Conservation (phyloP, 2,888 invertebrate genomes). For the Horisme vitalbata region DNA sequence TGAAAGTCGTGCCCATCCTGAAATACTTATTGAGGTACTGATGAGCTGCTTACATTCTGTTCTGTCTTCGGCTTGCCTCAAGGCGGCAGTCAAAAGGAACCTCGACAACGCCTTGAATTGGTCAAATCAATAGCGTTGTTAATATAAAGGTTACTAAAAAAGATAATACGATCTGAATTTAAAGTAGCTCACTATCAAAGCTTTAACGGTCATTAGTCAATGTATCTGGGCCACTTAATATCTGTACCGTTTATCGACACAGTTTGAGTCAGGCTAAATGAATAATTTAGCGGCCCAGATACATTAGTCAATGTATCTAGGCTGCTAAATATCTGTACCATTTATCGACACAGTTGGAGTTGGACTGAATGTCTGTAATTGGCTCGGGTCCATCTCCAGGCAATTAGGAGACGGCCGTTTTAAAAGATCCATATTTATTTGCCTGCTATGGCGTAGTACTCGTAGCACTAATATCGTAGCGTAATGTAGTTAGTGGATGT, state of each 20-base stretch:
- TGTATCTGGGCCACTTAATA: constrained; percentile 35
- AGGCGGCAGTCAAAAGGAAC: no score
- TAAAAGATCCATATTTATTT: constrained; percentile 78
- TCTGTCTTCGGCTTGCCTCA: no score
- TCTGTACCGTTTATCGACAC: constrained; percentile 64
- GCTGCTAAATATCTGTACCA: constrained; percentile 53
- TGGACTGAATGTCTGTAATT: constrained; percentile 71
- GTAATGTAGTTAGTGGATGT: constrained; percentile 21
- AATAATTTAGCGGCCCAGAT: no score
- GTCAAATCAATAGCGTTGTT: no score
- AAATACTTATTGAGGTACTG: no score
- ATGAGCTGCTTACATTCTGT: no score
- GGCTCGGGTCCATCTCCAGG: constrained; percentile 77
- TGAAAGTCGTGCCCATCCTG: no score
- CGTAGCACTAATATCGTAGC: constrained; percentile 28
- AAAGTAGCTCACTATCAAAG: no score
- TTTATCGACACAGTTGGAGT: constrained; percentile 62
- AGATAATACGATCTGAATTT: no score
- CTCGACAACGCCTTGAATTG: no score
- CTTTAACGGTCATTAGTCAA: no score
- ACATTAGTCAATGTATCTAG: constrained; percentile 51
- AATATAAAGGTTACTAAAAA: no score
- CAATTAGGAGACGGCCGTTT: constrained; percentile 74
- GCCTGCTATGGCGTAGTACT: constrained; percentile 43
- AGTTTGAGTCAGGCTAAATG: constrained; percentile 60